Base-by-base conservation (phyloP, 2,888 invertebrate species). In the Chouioia cunea region DNA sequence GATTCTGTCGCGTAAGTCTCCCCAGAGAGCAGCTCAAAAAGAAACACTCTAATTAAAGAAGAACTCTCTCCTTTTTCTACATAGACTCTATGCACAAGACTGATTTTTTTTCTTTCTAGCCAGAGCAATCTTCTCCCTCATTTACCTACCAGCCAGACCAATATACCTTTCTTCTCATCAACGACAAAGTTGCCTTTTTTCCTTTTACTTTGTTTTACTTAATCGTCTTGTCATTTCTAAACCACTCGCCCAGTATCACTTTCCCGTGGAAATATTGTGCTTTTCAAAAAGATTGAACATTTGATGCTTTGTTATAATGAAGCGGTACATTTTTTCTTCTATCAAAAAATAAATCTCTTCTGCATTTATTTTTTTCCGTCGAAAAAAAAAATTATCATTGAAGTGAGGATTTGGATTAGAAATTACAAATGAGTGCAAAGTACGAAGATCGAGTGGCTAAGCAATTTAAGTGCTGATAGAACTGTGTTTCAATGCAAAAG, bases 31-130 rank as follows among this genome's bases (percentile, higher is more conserved):
- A 18, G 58, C 12, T 23, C 75, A 75, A 76, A 80, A 83, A 81
- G 81, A 81, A 83, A 81, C 80, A 79, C 80, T 82, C 84, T 83
- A 85, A 85, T 85, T 85, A 85, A 84, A 84, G 82, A 79, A 81
- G 78, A 79, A 76, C 77, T 78, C 79, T 75, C 77, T 22, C 15
- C 46, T 27, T 6, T n/a, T 77, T 76, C 77, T 73, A 72, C 73
- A 6, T 6, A 73, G 57, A 71, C 54, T 65, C 64, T 27, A 27
- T 27, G 6, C 6, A 27, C 27, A 27, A 18, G 53, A 43, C 43
- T 60, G 56, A 23, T 64, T 65, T 63, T 63, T 64, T 70, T 70
- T 65, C 56, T 62, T 64, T 56, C 56, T 62, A 52, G 60, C 53
- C 44, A 50, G 53, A 69, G 57, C 60, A 57, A 69, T 53, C 59